Evolutionary conservation across 2,113 vertebrate species (phyloP).

Genomic region (Cyphotilapia sp.): DNA sequence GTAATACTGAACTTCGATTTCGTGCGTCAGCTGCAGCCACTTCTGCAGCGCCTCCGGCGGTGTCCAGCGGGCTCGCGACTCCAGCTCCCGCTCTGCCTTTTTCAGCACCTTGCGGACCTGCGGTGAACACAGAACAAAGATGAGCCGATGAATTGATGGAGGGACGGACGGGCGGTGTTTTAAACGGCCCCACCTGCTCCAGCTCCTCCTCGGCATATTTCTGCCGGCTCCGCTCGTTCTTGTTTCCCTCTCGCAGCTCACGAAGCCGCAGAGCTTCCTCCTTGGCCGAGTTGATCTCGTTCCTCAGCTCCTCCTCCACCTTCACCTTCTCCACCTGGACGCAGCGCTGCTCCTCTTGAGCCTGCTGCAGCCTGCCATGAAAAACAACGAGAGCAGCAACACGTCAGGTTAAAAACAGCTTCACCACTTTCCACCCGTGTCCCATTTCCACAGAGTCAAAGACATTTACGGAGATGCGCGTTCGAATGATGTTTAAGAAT

Average conservation of each 20-base stretch:
- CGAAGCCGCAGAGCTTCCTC: conserved; percentile 84
- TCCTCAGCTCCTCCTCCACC: conserved; percentile 86
- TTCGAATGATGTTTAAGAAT: not conserved
- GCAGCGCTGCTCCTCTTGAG: conserved; percentile 86
- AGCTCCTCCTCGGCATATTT: conserved; percentile 91
- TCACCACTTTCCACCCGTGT: not conserved
- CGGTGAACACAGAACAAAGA: not conserved
- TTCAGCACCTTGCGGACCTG: conserved; percentile 86
- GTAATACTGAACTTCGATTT: conserved; percentile 93
- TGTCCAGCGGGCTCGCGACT: conserved; percentile 77
- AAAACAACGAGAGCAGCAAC: not conserved
- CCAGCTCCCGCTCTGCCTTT: conserved; percentile 89
- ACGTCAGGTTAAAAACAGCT: not conserved
- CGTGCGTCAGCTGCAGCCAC: conserved; percentile 95
- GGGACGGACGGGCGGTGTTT: fast-evolving
- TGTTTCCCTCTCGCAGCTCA: conserved; percentile 82
- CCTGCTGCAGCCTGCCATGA: conserved; percentile 81
- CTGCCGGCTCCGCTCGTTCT: conserved; percentile 85
- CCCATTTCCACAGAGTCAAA: not conserved
- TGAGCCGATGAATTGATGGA: not conserved
- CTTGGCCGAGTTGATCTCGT: conserved; percentile 84
- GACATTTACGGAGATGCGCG: not conserved
- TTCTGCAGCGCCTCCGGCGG: conserved; percentile 83
- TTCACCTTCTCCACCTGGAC: conserved; percentile 91
- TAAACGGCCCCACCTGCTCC: conserved; percentile 77